Evolutionary conservation across 1,140 invertebrate genomes (phyloP).

Genomic region (Drosophila subpulchrella): DNA sequence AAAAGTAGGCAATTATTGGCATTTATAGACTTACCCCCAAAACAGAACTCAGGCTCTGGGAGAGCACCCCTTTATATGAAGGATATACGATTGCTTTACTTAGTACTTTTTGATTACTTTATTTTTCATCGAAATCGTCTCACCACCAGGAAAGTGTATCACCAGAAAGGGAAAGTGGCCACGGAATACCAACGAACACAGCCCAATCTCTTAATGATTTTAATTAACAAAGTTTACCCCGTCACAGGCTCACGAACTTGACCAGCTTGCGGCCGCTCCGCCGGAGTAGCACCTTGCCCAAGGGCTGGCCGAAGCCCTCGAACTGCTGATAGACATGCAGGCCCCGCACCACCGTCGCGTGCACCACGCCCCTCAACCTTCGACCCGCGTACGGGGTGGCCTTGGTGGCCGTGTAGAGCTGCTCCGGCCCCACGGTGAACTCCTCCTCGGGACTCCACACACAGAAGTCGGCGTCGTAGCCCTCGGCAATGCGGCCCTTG

Average conservation of each 20-base stretch:
- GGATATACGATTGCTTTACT: too few species aligned
- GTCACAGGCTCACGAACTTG: constrained; percentile 74
- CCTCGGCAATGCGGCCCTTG: constrained; percentile 87
- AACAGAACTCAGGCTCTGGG: background rate
- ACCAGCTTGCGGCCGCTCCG: constrained; percentile 76
- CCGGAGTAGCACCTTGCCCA: constrained; percentile 77
- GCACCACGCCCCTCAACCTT: constrained; percentile 86
- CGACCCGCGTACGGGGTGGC: constrained; percentile 87
- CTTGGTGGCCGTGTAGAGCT: constrained; percentile 87
- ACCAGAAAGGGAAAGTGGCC: background rate
- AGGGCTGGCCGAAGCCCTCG: constrained; percentile 78
- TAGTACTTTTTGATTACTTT: too few species aligned
- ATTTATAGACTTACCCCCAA: background rate
- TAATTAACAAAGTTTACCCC: constrained; percentile 66
- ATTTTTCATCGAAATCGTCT: background rate
- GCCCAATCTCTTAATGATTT: constrained; percentile 41
- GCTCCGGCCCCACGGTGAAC: constrained; percentile 85
- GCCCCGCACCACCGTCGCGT: constrained; percentile 87
- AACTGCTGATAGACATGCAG: constrained; percentile 85
- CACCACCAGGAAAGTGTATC: background rate
- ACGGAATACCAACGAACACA: constrained; percentile 11
- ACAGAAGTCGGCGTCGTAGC: constrained; percentile 90
- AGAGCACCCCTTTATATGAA: too few species aligned
- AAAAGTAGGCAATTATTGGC: background rate
- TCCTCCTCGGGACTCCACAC: constrained; percentile 88